These are phyloP conservation scores for Onychomys leucogaster DNA, from an alignment of 2,797 vertebrate species.

Conservation along the genomic window DNA sequence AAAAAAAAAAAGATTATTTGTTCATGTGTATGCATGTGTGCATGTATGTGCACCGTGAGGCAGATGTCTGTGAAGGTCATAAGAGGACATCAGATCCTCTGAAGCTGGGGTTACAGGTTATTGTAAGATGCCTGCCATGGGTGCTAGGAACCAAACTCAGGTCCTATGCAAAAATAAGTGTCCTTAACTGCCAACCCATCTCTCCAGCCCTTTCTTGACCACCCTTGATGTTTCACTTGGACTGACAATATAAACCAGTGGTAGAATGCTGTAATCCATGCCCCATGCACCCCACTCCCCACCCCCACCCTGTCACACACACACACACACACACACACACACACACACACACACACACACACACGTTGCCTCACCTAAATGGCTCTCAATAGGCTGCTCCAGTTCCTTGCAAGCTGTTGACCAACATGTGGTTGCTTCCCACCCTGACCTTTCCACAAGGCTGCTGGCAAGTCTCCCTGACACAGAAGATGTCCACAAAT, in stretches of 20 bases:
- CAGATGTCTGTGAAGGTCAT: not conserved
- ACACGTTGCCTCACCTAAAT: not conserved
- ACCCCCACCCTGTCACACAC: no score
- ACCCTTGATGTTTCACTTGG: conserved; percentile 27
- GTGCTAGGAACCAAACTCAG: not conserved
- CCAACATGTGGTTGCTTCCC: no score
- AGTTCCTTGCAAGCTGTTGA: no score
- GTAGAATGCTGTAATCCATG: not conserved
- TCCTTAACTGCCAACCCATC: not conserved
- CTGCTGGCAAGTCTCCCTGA: no score
- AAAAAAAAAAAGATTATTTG: not conserved
- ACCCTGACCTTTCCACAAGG: no score
- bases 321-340: not conserved
- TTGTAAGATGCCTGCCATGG: not conserved
- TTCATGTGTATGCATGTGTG: not conserved
- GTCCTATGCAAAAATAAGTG: not conserved
- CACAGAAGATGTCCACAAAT: not conserved
- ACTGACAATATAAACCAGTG: not conserved
- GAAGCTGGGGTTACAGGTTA: not conserved
- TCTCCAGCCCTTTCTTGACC: not conserved
- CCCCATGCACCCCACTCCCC: no score
- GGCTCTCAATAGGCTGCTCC: no score
- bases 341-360: not conserved
- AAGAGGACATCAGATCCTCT: not conserved
- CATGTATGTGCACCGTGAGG: not conserved